A percentile compares a stretch with the other conserved stretches of the same genome.
Conservation (phyloP, 1,140 invertebrate species). For the Muscidifurax raptorellus region DNA sequence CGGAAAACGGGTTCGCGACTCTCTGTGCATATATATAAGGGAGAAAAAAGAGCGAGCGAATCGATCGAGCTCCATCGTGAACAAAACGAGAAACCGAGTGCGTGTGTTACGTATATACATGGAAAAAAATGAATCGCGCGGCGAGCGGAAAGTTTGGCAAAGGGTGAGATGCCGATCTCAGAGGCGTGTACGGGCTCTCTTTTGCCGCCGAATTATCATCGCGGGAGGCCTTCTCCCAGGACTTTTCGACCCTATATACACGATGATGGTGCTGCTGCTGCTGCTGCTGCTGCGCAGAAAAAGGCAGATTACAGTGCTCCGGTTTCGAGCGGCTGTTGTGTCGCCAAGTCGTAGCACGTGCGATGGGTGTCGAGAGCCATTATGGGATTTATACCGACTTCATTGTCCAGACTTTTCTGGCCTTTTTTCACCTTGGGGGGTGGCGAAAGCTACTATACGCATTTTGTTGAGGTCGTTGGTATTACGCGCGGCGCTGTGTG, state of each 20-base stretch:
- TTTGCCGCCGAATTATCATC: conserved; percentile 64
- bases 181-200: conserved; percentile 66
- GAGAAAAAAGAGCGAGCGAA: conserved; percentile 14
- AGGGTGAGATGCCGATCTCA: conserved; percentile 68
- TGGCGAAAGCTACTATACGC: background rate
- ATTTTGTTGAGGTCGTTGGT: no score
- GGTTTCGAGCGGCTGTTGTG: conserved; percentile 61
- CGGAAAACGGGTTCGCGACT: conserved; percentile 75
- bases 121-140: background rate
- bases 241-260: conserved; percentile 6
- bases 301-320: conserved; percentile 72
- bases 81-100: conserved; percentile 42
- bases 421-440: background rate
- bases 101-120: conserved; percentile 28
- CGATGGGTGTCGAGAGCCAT: conserved; percentile 61
- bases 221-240: conserved; percentile 55
- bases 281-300: conserved; percentile 46
- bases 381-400: conserved; percentile 61
- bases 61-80: background rate
- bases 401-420: conserved; percentile 16
- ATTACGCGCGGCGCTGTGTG: no score
- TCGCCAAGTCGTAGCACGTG: conserved; percentile 62
- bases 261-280: no score
- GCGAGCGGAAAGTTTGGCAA: conserved; percentile 49
- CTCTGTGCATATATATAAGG: conserved; percentile 50